Base-by-base conservation (phyloP, 2,888 invertebrate species). In the Scrobipalpa costella region DNA sequence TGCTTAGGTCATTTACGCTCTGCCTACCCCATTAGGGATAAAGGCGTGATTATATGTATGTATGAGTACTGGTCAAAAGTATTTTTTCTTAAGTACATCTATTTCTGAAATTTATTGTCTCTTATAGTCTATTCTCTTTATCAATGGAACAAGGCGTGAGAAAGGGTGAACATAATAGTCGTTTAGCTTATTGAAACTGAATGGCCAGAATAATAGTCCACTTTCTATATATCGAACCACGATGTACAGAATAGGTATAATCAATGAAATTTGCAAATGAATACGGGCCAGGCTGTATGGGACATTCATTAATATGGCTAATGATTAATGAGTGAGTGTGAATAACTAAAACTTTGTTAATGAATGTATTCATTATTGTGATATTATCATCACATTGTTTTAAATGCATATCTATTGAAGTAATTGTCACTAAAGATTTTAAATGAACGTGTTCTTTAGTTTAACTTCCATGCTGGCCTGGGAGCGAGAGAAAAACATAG, bases 221-320 rank as follows among this genome's bases (percentile, higher is more conserved):
- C 44, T 44, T 44, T 44, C 44, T 44, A 44, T 44, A 44, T 44
- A 44, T 44, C 19, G 17, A 50, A 5, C 27, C 27, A 27, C 5
- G 27, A 27, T 27, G 27, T 27, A 27, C 27, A 27, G 27, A 27
- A 27, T 27, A 27, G 27, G 27, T 11, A 7, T 50, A 50, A 17
- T 50, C 21, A 50, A 50, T 50, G 50, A 50, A 50, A 50, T 17
- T 50, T 50, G 50, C 50, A 50, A 50, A 11, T 9, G 50, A 50
- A 50, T 50, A 17, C 11, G 9, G 0, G 33, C 15, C 11, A 7
- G 7, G 15, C n/a, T n/a, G 9, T n/a, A 44, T 27, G 27, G 27
- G 6, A 44, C 15, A 44, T n/a, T 44, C n/a, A 44, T 44, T 7
- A 3, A 3, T n/a, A 44, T 44, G n/a, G n/a, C 15, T 15, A 44